phyloP scores from a whole-genome alignment of 1,140 invertebrate genomes.

The Drosophila hydei region DNA sequence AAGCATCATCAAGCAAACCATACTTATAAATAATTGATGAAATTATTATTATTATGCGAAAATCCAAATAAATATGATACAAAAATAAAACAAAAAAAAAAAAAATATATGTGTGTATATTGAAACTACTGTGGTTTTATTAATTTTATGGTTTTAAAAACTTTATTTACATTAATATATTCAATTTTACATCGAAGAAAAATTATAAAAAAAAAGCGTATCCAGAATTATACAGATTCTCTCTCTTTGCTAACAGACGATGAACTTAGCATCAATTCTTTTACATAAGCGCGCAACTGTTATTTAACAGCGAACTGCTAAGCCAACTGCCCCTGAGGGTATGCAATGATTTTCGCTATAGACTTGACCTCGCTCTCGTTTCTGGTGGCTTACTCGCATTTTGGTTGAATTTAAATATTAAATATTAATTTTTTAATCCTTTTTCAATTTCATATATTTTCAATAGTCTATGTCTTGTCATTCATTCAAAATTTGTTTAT shows the following conservation, averaged over 20 bases:
- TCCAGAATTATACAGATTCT: too few species aligned
- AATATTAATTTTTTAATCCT: not conserved
- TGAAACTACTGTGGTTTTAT: not conserved
- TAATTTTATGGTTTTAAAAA: too few species aligned
- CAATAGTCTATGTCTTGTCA: too few species aligned
- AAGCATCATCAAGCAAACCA: slow-evolving; percentile 46
- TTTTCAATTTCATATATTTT: too few species aligned
- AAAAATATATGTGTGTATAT: not conserved
- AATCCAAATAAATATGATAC: slow-evolving; percentile 77
- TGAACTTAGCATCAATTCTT: too few species aligned
- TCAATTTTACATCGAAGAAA: too few species aligned
- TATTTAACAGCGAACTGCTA: too few species aligned
- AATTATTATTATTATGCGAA: slow-evolving; percentile 77
- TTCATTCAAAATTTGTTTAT: too few species aligned
- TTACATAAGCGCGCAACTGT: too few species aligned
- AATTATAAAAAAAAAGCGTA: too few species aligned
- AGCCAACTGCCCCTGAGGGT: not conserved
- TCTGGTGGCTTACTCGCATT: not conserved
- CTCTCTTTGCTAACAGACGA: too few species aligned
- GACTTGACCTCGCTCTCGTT: not conserved
- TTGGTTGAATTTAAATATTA: not conserved
- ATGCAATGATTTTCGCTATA: not conserved
- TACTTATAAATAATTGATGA: slow-evolving; percentile 64
- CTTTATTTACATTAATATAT: too few species aligned
- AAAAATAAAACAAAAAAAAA: slow-evolving; percentile 34